Evolutionary conservation across 1,140 invertebrate species (phyloP), one percentile per base, ranked within the genome.

Genomic region (Euura saliciscinereae): DNA sequence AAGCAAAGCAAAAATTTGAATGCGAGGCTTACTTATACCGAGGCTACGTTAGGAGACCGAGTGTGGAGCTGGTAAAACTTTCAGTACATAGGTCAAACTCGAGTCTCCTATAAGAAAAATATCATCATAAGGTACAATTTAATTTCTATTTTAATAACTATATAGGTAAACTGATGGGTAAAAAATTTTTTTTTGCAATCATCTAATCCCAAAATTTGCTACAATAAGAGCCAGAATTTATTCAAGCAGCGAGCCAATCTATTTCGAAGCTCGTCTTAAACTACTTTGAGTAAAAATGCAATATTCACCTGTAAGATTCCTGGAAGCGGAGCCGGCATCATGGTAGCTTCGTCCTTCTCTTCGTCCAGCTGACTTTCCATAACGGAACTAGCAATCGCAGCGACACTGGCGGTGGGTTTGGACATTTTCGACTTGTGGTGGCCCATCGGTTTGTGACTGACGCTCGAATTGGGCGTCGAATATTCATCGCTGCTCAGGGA

Each of bases 271-370:
- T 74, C 28, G 28, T 28, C 28, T 28, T n/a, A 66, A 71, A 28
- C 28, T 28, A 28, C 28, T 28, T 67, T 10, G 28, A 66, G 45
- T 64, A 70, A 71, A 64, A 65, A 28, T 71, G 7, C 45, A 75
- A 70, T 70, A 2, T 59, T 68, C 77, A 89, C 89, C 85, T 95
- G 92, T 42, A 93, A 86, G 73, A 93, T 93, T 44, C 92, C 92
- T 44, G 90, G 88, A 13, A 86, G 72, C 8, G 86, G 86, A 64
- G 85, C 81, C 0, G 83, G 84, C 80, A 84, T 85, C 59, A 85
- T 72, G 6, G 79, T 80, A n/a, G 83, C 74, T 8, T 86, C 83
- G 13, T 86, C 82, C 59, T 86, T 86, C 1, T 79, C 78, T n/a
- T 82, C 79, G 43, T 83, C 79, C 6, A 79, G 28, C 70, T 80